Conservation (phyloP, 2,797 vertebrate species). For the Xiphorhynchus erythropygius region DNA sequence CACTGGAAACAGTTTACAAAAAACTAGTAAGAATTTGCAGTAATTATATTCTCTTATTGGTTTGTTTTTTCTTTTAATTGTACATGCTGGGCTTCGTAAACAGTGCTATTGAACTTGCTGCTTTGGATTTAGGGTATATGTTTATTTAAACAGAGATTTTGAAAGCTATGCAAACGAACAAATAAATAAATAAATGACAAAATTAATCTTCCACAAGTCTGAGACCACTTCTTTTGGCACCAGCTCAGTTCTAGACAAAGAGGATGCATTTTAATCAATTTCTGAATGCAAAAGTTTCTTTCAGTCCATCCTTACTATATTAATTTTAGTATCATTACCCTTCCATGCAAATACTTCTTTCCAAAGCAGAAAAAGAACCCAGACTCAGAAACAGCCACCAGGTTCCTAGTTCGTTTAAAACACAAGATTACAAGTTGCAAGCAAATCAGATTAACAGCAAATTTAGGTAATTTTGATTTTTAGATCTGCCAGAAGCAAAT, state of each 20-base stretch:
- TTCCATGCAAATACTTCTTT: background rate
- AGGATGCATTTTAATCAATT: background rate
- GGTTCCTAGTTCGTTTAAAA: background rate
- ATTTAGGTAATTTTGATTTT: background rate
- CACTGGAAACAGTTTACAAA: background rate
- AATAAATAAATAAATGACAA: fast-evolving
- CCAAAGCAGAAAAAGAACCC: background rate
- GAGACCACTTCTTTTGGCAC: background rate
- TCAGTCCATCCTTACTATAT: background rate
- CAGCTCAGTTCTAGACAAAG: background rate
- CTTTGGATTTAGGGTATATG: background rate
- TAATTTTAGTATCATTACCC: background rate
- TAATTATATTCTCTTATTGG: background rate
- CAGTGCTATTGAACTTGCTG: background rate
- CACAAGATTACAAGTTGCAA: background rate
- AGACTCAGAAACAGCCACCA: background rate
- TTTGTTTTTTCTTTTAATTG: background rate
- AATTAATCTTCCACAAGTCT: background rate
- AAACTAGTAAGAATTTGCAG: background rate
- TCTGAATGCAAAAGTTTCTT: background rate
- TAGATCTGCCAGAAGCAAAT: background rate
- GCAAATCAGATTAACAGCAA: background rate
- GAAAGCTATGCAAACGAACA: background rate
- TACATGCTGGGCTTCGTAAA: background rate
- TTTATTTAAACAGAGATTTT: conserved; percentile 3